Evolutionary conservation across 2,113 vertebrate genomes (phyloP), one percentile per base, ranked within the genome.

Genomic region (Oxygymnocypris stewartii): DNA sequence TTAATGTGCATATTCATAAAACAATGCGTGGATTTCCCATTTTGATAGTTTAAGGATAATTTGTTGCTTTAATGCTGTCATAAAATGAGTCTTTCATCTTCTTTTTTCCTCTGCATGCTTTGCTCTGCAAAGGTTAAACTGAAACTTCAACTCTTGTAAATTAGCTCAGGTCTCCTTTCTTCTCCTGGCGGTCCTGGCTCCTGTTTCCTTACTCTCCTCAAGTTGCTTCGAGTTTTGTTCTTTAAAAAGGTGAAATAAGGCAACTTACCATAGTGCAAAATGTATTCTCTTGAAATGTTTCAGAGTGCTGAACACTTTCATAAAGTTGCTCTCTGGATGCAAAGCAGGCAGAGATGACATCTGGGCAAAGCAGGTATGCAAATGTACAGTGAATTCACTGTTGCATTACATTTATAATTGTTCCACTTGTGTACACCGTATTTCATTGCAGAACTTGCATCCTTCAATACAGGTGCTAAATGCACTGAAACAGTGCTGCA

Each of bases 61-160:
- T 23, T 79, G 78, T 61, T n/a, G 4, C 40, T 79, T 31, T 59
- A 79, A 61, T 10, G 25, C 10, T 44, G 40, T 14, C 9, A 42
- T 47, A 75, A n/a, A 47, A 44, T 75, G 37, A 44, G 73, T 31
- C 4, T 23, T 78, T 78, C 6, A n/a, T 61, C 79, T 73, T 23
- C 51, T 31, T 6, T 31, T n/a, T 42, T 85, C 31, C 69, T 71
- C 65, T 63, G 25, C 35, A 77, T 84, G 63, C 82, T 77, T 75
- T 81, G 18, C 75, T 35, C 85, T 87, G 81, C 71, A 76, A 87
- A 90, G 86, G 87, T 90, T 89, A 90, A 92, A 81, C 63, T 63
- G 90, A 90, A 91, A 91, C 73, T 74, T 86, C 88, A 92, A 90
- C 88, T 90, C 81, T 85, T 84, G 85, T 79, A 86, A 90, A 81